Conservation (phyloP, 2,888 invertebrate species). For the Sinelater perroti region DNA sequence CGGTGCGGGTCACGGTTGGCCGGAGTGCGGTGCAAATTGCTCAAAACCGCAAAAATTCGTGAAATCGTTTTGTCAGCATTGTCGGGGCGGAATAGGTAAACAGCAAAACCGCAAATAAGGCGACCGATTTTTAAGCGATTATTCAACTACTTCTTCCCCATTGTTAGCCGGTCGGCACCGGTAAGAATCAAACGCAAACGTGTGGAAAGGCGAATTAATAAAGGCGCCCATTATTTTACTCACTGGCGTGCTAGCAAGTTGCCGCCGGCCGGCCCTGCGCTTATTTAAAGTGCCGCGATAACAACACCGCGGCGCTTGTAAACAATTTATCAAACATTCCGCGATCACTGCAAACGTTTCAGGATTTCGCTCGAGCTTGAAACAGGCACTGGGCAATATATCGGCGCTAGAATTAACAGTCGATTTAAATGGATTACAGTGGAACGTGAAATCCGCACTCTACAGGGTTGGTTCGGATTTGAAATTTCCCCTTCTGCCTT, state of each 20-base stretch:
- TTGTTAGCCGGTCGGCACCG: no score
- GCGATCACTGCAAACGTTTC: no score
- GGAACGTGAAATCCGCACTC: no score
- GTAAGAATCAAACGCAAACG: no score
- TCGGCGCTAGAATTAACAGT: no score
- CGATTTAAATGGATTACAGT: no score
- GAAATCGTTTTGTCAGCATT: slow-evolving; percentile 15
- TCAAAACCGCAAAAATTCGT: slow-evolving; percentile 16
- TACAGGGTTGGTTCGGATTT: no score
- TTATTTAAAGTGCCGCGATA: slow-evolving; percentile 4
- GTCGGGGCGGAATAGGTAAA: slow-evolving; percentile 6
- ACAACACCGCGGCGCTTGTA: background rate
- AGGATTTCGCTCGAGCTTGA: no score
- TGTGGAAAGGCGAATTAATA: slow-evolving; percentile 2
- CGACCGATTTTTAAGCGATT: slow-evolving; percentile 11
- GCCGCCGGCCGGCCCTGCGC: slow-evolving; percentile 2
- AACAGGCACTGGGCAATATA: no score
- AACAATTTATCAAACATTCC: no score
- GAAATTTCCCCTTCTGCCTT: no score
- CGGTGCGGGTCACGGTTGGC: background rate
- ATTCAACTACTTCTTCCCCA: slow-evolving; percentile 7
- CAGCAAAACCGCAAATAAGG: slow-evolving; percentile 12
- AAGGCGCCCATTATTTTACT: background rate
- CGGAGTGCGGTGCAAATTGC: slow-evolving; percentile 2
- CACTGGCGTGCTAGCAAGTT: slow-evolving; percentile 9